Conservation (phyloP, 2,888 invertebrate species). For the Conops quadrifasciatus region DNA sequence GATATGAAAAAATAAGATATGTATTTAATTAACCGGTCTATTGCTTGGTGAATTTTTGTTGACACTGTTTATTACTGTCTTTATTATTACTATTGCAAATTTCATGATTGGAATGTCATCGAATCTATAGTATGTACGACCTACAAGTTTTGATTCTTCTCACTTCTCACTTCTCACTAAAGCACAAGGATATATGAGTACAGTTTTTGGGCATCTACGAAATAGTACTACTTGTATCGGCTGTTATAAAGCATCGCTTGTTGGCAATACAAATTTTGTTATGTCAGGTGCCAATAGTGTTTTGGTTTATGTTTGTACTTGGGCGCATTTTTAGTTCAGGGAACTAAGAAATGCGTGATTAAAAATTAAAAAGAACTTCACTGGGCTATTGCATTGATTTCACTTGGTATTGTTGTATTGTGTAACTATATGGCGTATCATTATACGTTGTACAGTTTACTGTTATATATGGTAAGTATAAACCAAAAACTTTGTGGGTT, state of each 20-base stretch:
- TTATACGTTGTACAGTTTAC: conserved; percentile 42
- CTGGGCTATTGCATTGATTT: conserved; percentile 51
- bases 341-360: conserved; percentile 37
- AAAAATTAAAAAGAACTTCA: conserved; percentile 42
- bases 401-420: conserved; percentile 47
- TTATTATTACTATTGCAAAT: conserved; percentile 36
- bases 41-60: conserved; percentile 45
- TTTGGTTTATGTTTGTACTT: conserved; percentile 42
- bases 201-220: background rate
- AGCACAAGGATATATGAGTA: background rate
- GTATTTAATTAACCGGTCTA: conserved; percentile 54
- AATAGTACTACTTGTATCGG: background rate
- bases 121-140: conserved; percentile 25
- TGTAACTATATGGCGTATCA: conserved; percentile 36
- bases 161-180: conserved; percentile 6
- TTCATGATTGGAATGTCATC: conserved; percentile 24
- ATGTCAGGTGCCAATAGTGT: conserved; percentile 39
- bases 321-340: conserved; percentile 19
- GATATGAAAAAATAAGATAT: conserved; percentile 43
- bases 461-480: conserved; percentile 44
- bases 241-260: too few species aligned
- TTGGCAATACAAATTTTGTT: conserved; percentile 12
- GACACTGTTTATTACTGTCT: background rate
- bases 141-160: conserved; percentile 20
- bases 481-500: conserved; percentile 49